These are phyloP conservation scores for Excalfactoria chinensis DNA, from an alignment of 2,113 vertebrate species.

Conservation along the genomic window DNA sequence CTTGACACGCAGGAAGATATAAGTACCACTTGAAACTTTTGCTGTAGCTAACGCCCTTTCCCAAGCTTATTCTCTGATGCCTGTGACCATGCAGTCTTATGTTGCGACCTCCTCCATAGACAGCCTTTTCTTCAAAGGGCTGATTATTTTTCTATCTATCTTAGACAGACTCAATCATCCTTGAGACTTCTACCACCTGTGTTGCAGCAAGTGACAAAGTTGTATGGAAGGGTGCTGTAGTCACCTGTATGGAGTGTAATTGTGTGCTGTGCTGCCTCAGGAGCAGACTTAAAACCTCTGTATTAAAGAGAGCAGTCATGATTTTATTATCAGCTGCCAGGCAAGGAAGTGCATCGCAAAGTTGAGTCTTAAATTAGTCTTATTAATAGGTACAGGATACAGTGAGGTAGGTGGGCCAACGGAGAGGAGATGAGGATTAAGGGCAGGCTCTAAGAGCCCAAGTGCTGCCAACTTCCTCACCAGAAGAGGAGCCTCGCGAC, in stretches of 20 bases:
- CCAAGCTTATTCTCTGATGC: background rate
- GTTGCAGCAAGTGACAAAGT: background rate
- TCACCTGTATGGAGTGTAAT: background rate
- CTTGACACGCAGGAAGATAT: background rate
- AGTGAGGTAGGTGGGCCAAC: background rate
- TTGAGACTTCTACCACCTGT: background rate
- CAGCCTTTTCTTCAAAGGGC: background rate
- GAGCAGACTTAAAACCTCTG: background rate
- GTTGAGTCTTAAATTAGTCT: background rate
- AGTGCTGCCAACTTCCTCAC: background rate
- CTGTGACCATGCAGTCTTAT: background rate
- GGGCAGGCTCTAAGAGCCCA: background rate
- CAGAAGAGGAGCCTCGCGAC: background rate
- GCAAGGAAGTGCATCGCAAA: fast-evolving
- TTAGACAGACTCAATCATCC: background rate
- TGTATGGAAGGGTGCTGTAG: background rate
- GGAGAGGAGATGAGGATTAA: background rate
- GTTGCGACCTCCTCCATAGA: background rate
- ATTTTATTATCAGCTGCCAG: background rate
- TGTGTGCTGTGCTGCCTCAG: fast-evolving
- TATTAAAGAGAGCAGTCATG: too few species aligned
- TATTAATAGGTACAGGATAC: fast-evolving
- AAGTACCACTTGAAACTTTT: background rate
- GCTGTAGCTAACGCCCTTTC: background rate
- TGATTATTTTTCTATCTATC: background rate